Evolutionary conservation across 2,797 vertebrate genomes (phyloP).

Genomic region (Darevskia mixta): DNA sequence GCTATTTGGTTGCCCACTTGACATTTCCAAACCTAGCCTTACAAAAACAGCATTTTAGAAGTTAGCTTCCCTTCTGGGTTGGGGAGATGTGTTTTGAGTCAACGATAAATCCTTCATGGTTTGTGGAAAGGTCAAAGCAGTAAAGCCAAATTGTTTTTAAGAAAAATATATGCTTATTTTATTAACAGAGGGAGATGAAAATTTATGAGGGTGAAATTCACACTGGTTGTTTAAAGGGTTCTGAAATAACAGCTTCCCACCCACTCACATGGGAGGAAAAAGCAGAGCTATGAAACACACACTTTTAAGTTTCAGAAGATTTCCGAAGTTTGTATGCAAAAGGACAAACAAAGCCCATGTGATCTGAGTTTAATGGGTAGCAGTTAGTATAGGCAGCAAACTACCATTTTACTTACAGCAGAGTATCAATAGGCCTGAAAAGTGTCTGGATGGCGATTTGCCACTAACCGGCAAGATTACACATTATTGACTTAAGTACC

Average conservation of each 20-base stretch:
- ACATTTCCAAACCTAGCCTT: conserved; percentile 63
- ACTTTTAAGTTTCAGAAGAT: conserved; percentile 57
- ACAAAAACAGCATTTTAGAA: conserved; percentile 32
- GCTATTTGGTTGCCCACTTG: conserved; percentile 53
- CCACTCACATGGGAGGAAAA: conserved; percentile 58
- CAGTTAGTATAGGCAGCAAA: neutral
- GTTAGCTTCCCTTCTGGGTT: conserved; percentile 55
- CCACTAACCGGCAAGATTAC: neutral
- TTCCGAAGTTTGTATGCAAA: conserved; percentile 64
- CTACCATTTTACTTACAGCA: conserved; percentile 22
- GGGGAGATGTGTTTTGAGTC: conserved; percentile 61
- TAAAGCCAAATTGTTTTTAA: conserved; percentile 66
- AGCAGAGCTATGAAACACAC: conserved; percentile 50
- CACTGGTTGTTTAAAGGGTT: conserved; percentile 67
- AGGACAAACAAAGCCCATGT: conserved; percentile 58
- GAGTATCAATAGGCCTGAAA: conserved; percentile 28
- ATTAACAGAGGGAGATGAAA: conserved; percentile 59
- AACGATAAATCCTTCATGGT: conserved; percentile 59
- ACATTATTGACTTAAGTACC: neutral
- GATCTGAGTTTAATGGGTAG: conserved; percentile 22
- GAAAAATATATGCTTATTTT: conserved; percentile 72
- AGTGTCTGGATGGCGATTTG: neutral
- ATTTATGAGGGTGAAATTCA: conserved; percentile 72
- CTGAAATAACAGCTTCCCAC: conserved; percentile 72
- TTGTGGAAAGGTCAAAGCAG: conserved; percentile 68